These are phyloP conservation scores for Ia io DNA, from an alignment of 2,113 vertebrate genomes.

Conservation along the genomic window DNA sequence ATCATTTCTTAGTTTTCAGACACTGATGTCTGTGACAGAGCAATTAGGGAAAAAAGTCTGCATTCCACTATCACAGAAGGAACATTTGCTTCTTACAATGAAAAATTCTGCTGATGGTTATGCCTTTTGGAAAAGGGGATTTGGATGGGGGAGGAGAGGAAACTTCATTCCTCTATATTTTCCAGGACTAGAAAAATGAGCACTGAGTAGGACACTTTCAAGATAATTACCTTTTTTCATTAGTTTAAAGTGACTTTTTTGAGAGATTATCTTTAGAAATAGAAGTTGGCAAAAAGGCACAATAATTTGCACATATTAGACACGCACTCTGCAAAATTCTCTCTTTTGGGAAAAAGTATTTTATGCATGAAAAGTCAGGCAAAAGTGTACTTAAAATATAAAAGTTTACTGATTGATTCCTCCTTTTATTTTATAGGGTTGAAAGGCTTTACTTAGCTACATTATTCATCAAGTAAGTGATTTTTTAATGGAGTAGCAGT, in stretches of 20 bases:
- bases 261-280: slow-evolving; percentile 61
- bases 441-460: not conserved
- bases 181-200: slow-evolving; percentile 51
- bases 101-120: slow-evolving; percentile 52
- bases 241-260: slow-evolving; percentile 68
- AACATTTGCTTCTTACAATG: slow-evolving; percentile 44
- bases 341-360: slow-evolving; percentile 46
- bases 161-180: not conserved
- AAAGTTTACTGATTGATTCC: not conserved
- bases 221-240: slow-evolving; percentile 70
- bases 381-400: slow-evolving; percentile 15
- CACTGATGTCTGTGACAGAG: not conserved
- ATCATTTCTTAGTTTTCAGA: not conserved
- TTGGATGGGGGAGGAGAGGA: not conserved
- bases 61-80: not conserved
- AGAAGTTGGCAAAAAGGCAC: slow-evolving; percentile 52
- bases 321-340: slow-evolving; percentile 26
- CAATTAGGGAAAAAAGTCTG: not conserved
- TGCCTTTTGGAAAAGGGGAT: slow-evolving; percentile 17
- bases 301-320: slow-evolving; percentile 72
- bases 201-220: slow-evolving; percentile 52
- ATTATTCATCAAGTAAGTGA: not conserved
- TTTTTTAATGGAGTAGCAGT: not conserved
- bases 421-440: not conserved
- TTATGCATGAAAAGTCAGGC: slow-evolving; percentile 43